Evolutionary conservation across 2,797 vertebrate genomes (phyloP).

Genomic region (Centroberyx gerrardi): DNA sequence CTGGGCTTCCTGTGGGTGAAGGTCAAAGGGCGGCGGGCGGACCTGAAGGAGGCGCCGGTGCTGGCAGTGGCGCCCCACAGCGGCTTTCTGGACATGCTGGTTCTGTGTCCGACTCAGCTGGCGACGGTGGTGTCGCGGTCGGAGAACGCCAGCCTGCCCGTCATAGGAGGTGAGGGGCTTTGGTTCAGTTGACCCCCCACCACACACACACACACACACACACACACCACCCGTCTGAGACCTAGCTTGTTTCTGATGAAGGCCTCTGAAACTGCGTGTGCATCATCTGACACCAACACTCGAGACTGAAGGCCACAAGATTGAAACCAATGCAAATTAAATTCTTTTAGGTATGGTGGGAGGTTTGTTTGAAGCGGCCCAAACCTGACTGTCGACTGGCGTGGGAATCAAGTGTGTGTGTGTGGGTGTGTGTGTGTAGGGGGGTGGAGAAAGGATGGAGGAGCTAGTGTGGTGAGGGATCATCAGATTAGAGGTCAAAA

Average conservation of each 20-base stretch:
- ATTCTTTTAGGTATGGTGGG: no score
- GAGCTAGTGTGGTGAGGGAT: no score
- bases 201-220: neutral
- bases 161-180: conserved; percentile 89
- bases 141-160: conserved; percentile 89
- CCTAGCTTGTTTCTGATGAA: neutral
- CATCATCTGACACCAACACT: no score
- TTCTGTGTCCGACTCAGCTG: conserved; percentile 84
- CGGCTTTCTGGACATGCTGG: conserved; percentile 91
- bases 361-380: no score
- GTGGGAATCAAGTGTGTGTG: no score
- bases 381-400: no score
- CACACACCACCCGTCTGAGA: neutral
- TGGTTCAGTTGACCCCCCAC: no score
- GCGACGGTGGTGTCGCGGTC: conserved; percentile 91
- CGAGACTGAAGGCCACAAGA: no score
- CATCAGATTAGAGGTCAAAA: no score
- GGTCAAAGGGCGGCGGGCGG: conserved; percentile 89
- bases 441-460: no score
- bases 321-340: no score
- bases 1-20: conserved; percentile 89
- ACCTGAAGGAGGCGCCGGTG: conserved; percentile 88
- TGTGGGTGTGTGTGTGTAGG: no score
- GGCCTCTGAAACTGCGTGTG: neutral
- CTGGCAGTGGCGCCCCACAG: conserved; percentile 93